phyloP scores from a whole-genome alignment of 2,797 vertebrate species.

The Florisuga fusca region DNA sequence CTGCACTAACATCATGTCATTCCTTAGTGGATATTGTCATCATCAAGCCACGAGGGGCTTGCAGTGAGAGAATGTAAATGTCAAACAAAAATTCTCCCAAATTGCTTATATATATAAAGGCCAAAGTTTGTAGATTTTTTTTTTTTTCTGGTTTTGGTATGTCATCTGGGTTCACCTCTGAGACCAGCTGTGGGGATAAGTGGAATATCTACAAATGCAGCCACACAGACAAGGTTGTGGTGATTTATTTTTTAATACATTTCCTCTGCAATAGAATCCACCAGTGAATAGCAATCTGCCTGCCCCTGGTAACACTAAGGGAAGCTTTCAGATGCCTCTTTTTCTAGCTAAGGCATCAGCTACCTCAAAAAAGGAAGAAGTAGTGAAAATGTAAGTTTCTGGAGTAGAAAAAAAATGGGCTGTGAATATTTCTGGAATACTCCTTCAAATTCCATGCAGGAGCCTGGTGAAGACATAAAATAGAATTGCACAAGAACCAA shows the following conservation, averaged over 20 bases:
- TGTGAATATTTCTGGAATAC: neutral
- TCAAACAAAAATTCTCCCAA: neutral
- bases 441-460: neutral
- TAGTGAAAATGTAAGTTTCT: neutral
- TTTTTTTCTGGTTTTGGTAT: neutral
- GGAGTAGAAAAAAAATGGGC: neutral
- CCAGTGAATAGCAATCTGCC: neutral
- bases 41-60: neutral
- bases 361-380: neutral
- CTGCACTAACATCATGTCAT: neutral
- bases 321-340: neutral
- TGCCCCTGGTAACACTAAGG: neutral
- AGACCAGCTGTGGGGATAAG: neutral
- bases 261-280: neutral
- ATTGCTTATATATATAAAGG: neutral
- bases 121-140: neutral
- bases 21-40: neutral
- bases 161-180: neutral
- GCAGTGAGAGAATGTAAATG: neutral
- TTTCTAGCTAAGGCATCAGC: too few relatives aligned
- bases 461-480: neutral
- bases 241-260: neutral
- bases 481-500: neutral
- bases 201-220: neutral
- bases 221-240: neutral